Evolutionary conservation across 2,113 vertebrate genomes (phyloP).

Genomic region (Taurulus bubalis): DNA sequence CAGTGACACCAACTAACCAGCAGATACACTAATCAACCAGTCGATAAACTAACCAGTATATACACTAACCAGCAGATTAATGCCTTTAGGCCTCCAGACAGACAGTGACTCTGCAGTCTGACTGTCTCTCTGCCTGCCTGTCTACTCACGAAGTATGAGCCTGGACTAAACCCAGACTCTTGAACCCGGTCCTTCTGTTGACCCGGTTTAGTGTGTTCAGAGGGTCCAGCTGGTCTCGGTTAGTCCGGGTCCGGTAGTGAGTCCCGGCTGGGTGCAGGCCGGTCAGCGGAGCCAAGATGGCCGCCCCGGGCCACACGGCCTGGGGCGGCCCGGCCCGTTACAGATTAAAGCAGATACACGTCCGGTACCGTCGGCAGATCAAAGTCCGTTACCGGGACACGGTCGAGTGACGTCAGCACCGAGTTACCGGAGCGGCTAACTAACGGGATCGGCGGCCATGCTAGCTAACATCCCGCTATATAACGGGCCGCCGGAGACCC

Average conservation of each 20-base stretch:
- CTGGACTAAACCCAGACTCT: not conserved
- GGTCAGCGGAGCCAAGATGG: constrained; percentile 66
- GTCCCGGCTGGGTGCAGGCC: not conserved
- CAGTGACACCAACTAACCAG: no score
- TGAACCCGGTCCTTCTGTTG: not conserved
- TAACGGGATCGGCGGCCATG: constrained; percentile 52
- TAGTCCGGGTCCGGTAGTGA: not conserved
- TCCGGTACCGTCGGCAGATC: accelerated
- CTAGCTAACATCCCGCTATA: constrained; percentile 54
- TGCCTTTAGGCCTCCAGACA: not conserved
- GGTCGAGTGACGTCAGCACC: not conserved
- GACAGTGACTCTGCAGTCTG: not conserved
- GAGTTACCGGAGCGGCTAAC: not conserved
- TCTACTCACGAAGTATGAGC: not conserved
- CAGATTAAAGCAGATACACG: accelerated
- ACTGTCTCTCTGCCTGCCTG: not conserved
- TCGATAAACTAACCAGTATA: no score
- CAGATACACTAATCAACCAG: no score
- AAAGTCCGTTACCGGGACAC: accelerated
- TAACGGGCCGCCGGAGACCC: constrained; percentile 19
- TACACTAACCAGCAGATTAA: no score
- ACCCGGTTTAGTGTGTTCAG: not conserved
- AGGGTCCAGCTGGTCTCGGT: not conserved
- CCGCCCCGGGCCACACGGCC: constrained; percentile 71
- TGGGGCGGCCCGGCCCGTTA: not conserved